Evolutionary conservation across 2,888 invertebrate species (phyloP).

Genomic region (Emmelina monodactyla): DNA sequence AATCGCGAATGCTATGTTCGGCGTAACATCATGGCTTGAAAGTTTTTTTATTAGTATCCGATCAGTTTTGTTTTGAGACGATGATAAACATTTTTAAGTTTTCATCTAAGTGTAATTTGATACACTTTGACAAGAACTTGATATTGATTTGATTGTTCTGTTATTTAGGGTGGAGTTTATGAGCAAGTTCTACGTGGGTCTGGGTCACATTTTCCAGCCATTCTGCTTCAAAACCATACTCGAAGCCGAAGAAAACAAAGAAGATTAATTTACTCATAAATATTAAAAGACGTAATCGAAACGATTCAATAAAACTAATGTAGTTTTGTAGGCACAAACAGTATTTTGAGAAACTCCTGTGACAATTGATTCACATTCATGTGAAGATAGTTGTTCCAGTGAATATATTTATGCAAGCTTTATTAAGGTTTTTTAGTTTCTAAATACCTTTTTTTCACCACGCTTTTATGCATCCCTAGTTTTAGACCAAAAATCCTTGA

Average conservation of each 20-base stretch:
- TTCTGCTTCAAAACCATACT: conserved; percentile 84
- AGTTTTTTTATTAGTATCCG: no score
- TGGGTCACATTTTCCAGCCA: conserved; percentile 84
- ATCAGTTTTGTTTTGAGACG: no score
- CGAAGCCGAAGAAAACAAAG: conserved; percentile 58
- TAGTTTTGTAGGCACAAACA: conserved; percentile 32
- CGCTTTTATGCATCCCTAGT: no score
- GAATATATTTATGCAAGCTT: conserved; percentile 45
- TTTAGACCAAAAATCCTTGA: no score
- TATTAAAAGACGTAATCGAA: background rate
- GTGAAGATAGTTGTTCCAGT: background rate
- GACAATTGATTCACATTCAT: conserved; percentile 14
- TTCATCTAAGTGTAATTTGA: no score
- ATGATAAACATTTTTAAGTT: no score
- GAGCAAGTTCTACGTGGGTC: conserved; percentile 89
- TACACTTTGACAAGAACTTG: no score
- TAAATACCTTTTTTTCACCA: no score
- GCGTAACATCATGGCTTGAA: no score
- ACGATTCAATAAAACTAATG: conserved; percentile 2
- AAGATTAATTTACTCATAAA: conserved; percentile 28
- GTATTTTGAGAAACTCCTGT: conserved; percentile 25
- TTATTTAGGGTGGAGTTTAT: conserved; percentile 99
- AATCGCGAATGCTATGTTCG: no score
- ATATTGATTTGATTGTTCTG: no score
- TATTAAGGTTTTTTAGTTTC: conserved; percentile 25